phyloP scores from a whole-genome alignment of 2,797 vertebrate genomes.

The Fistularia commersonii region DNA sequence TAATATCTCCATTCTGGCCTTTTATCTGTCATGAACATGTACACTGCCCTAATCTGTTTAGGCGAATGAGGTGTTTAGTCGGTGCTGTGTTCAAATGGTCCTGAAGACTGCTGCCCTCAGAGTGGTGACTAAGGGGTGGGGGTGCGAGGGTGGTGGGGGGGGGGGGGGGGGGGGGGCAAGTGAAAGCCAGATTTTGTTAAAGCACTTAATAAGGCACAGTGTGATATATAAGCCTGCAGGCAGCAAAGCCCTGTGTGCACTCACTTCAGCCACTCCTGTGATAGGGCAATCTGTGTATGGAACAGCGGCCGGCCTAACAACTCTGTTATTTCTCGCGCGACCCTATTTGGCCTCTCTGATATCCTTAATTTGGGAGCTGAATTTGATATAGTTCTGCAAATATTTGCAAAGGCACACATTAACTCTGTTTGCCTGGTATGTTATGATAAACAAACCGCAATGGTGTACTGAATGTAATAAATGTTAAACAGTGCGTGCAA shows the following conservation, averaged over 20 bases:
- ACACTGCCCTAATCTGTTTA: slow-evolving; percentile 51
- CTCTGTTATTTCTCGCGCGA: slow-evolving; percentile 70
- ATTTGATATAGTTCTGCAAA: slow-evolving; percentile 77
- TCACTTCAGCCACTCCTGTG: slow-evolving; percentile 64
- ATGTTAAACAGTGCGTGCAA: slow-evolving; percentile 77
- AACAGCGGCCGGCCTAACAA: slow-evolving; percentile 61
- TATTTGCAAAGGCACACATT: slow-evolving; percentile 74
- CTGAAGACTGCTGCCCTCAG: slow-evolving; percentile 49
- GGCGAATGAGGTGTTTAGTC: slow-evolving; percentile 45
- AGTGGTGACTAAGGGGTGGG: slow-evolving; percentile 43
- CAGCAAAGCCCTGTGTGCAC: slow-evolving; percentile 70
- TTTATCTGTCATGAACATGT: slow-evolving; percentile 60
- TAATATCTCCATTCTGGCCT: slow-evolving; percentile 45
- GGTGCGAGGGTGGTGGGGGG: too few relatives aligned
- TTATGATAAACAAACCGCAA: slow-evolving; percentile 77
- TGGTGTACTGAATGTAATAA: slow-evolving; percentile 74
- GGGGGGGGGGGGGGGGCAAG: slow-evolving; percentile 41
- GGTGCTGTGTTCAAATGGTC: slow-evolving; percentile 49
- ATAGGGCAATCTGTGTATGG: slow-evolving; percentile 67
- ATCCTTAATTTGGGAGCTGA: slow-evolving; percentile 72
- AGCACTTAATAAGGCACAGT: slow-evolving; percentile 72
- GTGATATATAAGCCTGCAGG: slow-evolving; percentile 69
- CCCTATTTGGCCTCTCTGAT: slow-evolving; percentile 76
- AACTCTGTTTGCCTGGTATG: slow-evolving; percentile 71
- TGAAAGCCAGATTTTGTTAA: slow-evolving; percentile 77